Evolutionary conservation across 92 coral and sea anemone species (phyloP).

Genomic region (Zoanthus sociatus): DNA sequence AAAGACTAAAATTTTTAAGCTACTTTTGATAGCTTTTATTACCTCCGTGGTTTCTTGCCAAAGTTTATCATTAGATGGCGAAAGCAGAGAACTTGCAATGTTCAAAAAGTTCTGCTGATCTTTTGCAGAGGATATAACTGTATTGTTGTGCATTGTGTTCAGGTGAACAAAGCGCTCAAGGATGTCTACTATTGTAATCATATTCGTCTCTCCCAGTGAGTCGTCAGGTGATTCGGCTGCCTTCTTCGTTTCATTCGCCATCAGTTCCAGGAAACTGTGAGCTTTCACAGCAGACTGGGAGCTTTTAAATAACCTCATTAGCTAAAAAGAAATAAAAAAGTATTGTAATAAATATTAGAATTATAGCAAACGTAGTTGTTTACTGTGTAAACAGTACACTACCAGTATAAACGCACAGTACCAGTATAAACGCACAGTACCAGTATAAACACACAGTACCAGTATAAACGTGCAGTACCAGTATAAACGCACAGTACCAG

Average conservation of each 20-base stretch:
- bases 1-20: background rate
- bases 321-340: background rate
- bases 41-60: constrained; percentile 67
- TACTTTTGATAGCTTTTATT: background rate
- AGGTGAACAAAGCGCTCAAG: constrained; percentile 49
- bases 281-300: background rate
- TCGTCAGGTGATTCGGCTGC: background rate
- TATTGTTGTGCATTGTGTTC: constrained; percentile 43
- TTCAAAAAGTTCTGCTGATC: constrained; percentile 65
- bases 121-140: constrained; percentile 30
- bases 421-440: too few relatives aligned
- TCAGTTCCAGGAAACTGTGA: background rate
- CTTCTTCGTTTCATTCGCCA: constrained; percentile 8
- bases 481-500: too few relatives aligned
- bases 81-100: constrained; percentile 73
- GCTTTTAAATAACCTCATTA: background rate
- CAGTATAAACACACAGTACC: too few relatives aligned
- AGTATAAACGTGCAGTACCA: too few relatives aligned
- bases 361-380: background rate
- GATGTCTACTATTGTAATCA: constrained; percentile 59
- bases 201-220: constrained; percentile 36
- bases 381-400: background rate
- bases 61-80: constrained; percentile 45
- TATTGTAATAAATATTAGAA: background rate
- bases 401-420: background rate